Percentiles rank a stretch among this genome's conserved stretches.
These are phyloP conservation scores for Chrysopilus asiliformis DNA, from an alignment of 2,888 invertebrate species.

Conservation along the genomic window DNA sequence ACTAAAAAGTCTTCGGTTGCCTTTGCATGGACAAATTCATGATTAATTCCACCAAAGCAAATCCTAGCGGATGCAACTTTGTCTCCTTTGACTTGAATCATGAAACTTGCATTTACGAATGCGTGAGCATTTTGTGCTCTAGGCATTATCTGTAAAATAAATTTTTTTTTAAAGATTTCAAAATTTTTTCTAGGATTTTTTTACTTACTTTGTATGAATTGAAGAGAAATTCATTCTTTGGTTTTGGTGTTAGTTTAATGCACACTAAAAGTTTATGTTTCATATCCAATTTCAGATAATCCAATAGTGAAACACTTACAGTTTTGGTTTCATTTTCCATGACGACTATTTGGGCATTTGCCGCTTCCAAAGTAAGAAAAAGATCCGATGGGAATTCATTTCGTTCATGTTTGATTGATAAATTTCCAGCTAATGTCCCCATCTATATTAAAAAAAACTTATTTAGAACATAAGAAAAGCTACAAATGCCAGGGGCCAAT, in stretches of 20 bases:
- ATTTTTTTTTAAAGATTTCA: too few species aligned
- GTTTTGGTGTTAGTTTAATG: conserved; percentile 44
- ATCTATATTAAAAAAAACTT: conserved; percentile 32
- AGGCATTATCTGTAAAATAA: conserved; percentile 41
- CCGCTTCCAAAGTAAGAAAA: conserved; percentile 39
- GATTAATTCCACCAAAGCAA: conserved; percentile 44
- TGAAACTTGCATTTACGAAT: conserved; percentile 59
- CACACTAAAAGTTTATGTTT: conserved; percentile 48
- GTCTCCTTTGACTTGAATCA: conserved; percentile 41
- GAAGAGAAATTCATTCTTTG: conserved; percentile 37
- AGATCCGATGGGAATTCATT: conserved; percentile 59
- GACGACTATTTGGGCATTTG: conserved; percentile 29
- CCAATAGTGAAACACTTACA: conserved; percentile 28
- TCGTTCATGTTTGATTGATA: conserved; percentile 52
- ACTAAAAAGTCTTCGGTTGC: conserved; percentile 36
- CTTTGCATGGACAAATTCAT: conserved; percentile 37
- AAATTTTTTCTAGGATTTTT: too few species aligned
- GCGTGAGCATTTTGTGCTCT: conserved; percentile 62
- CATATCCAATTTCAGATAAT: conserved; percentile 50
- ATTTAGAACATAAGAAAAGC: too few species aligned
- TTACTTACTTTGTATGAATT: conserved; percentile 52
- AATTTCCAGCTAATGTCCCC: conserved; percentile 55
- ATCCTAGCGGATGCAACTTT: conserved; percentile 40
- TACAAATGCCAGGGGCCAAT: too few species aligned
- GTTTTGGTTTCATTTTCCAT: conserved; percentile 28